phyloP scores from a whole-genome alignment of 2,797 vertebrate species.

The Manis pentadactyla region DNA sequence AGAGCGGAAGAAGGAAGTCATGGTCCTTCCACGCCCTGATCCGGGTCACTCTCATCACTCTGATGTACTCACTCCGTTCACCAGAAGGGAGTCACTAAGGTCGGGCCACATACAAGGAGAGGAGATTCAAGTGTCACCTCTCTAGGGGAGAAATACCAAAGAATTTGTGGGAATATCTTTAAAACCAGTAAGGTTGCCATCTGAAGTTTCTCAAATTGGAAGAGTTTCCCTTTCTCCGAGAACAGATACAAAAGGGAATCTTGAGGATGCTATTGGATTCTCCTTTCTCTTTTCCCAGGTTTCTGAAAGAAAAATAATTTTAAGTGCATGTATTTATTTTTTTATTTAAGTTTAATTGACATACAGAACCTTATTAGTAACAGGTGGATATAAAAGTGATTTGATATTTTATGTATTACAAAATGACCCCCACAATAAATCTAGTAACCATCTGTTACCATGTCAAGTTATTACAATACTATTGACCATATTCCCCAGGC shows the following conservation, averaged over 20 bases:
- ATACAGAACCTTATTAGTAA: too few species aligned
- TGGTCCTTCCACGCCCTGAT: neutral
- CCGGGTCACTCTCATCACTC: neutral
- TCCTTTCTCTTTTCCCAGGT: neutral
- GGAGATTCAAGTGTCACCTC: neutral
- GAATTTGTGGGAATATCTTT: neutral
- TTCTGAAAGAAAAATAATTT: too few species aligned
- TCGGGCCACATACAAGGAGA: neutral
- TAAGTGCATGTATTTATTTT: too few species aligned
- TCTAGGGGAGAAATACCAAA: neutral
- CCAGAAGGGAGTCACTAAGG: neutral
- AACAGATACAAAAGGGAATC: neutral
- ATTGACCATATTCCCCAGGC: too few species aligned
- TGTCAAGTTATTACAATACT: too few species aligned
- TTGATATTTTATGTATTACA: too few species aligned
- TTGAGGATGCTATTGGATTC: neutral
- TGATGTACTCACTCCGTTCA: neutral
- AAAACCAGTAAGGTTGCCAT: neutral
- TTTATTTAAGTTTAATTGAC: too few species aligned
- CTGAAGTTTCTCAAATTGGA: neutral
- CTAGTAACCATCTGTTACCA: too few species aligned
- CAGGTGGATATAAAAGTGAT: too few species aligned
- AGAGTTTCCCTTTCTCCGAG: slow-evolving; percentile 7
- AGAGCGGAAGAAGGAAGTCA: neutral
- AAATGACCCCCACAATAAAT: too few species aligned